Evolutionary conservation across 2,888 invertebrate genomes (phyloP), one percentile per base, ranked within the genome.

Genomic region (Tinea trinotella): DNA sequence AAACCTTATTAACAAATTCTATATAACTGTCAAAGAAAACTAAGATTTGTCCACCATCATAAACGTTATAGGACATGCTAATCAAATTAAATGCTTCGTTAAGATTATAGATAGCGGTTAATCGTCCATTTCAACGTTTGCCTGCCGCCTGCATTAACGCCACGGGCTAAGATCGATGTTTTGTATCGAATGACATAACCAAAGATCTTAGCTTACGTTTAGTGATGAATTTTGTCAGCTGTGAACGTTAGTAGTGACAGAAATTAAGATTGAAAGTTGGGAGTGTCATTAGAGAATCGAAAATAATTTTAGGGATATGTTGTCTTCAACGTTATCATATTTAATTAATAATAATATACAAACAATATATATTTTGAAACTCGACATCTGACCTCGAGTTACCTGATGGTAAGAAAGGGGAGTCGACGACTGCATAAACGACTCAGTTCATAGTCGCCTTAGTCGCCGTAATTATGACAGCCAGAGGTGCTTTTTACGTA

Each of bases 31-130:
- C 40, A 15, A 2, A 40, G 13, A 40, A 40, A 40, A 40, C 13
- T 40, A 13, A 40, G 40, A 40, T 40, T 40, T 40, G 40, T 40
- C 15, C 13, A 2, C 40, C 40, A 24, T 24, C 5, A 40, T 15
- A 40, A 15, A 15, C 40, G 40, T 15, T 13, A 40, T n/a, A n/a
- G 15, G 40, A 40, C 40, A 40, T 40, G 40, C 40, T 40, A 40
- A 72, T 75, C 70, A 69, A 74, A 73, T 74, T 70, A 70, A 72
- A 71, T 64, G 71, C 65, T 71, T 70, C 68, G 70, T 71, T 71
- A 68, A 69, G 68, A 67, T 68, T 59, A 55, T 53, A 64, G 65
- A 67, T 68, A 68, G 64, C 50, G 24, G 20, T 24, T 50, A 50
- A 50, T 50, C 50, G 24, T 13, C 24, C 24, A 18, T 50, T 50